Conservation (phyloP, 2,888 invertebrate species). For the Apodemia duryi region DNA sequence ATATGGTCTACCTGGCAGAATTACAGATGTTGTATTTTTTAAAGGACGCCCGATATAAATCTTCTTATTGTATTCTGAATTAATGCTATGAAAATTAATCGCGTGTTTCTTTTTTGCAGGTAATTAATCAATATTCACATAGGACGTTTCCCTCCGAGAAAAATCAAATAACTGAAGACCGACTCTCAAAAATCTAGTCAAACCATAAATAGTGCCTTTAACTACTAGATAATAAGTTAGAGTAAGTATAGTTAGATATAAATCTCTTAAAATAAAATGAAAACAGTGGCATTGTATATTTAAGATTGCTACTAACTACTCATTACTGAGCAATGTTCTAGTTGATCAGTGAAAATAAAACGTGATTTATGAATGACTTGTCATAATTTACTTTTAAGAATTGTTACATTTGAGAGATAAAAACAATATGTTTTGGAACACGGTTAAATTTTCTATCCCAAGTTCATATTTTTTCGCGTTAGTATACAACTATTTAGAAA, state of each 20-base stretch:
- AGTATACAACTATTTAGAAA: too few species aligned
- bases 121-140: conserved; percentile 39
- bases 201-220: conserved; percentile 65
- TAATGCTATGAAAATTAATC: conserved; percentile 25
- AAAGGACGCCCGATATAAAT: too few species aligned
- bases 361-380: conserved; percentile 8
- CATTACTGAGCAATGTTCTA: background rate
- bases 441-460: too few species aligned
- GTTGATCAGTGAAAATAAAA: conserved; percentile 31
- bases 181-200: conserved; percentile 75
- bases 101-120: conserved; percentile 57
- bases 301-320: background rate
- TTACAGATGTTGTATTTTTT: too few species aligned
- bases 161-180: conserved; percentile 58
- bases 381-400: background rate
- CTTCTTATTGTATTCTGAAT: conserved; percentile 17
- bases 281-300: background rate
- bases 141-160: conserved; percentile 69
- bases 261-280: background rate
- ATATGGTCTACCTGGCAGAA: too few species aligned
- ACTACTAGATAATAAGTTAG: conserved; percentile 23
- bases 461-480: too few species aligned
- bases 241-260: conserved; percentile 12
- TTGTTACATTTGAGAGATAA: background rate
- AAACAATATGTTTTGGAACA: too few species aligned